Evolutionary conservation across 2,888 invertebrate species (phyloP).

Genomic region (Sphinx pinastri): DNA sequence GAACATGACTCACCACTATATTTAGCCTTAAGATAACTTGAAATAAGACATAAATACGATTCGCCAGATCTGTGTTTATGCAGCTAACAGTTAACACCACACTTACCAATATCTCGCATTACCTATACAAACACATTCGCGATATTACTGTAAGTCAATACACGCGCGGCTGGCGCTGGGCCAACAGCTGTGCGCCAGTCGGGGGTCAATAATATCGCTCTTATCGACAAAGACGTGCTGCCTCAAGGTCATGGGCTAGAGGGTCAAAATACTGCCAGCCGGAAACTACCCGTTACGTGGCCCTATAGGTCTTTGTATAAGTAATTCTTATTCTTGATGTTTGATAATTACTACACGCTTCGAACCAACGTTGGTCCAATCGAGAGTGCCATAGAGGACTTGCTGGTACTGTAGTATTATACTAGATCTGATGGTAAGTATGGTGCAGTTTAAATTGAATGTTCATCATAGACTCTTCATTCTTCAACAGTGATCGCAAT

Average conservation of each 20-base stretch:
- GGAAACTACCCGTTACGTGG: neutral
- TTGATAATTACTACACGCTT: too few species aligned
- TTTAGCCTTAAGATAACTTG: neutral
- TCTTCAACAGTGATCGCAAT: too few species aligned
- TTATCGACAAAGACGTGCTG: slow-evolving; percentile 9
- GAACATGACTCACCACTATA: neutral
- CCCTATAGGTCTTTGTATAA: too few species aligned
- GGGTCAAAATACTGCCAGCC: neutral
- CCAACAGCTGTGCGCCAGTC: slow-evolving; percentile 10
- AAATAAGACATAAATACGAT: neutral
- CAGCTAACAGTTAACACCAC: neutral
- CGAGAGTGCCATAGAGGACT: too few species aligned
- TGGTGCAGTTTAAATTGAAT: too few species aligned
- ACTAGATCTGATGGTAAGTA: too few species aligned
- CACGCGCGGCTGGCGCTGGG: neutral
- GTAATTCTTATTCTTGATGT: too few species aligned
- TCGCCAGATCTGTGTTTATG: neutral
- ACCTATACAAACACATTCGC: slow-evolving; percentile 10
- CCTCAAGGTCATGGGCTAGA: neutral
- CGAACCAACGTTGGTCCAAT: too few species aligned
- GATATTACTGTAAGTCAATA: neutral
- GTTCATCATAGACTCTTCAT: too few species aligned
- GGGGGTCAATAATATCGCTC: slow-evolving; percentile 11
- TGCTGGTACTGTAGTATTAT: too few species aligned
- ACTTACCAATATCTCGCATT: neutral